A percentile compares a stretch with the other conserved stretches of the same genome.
Conservation (phyloP, 1,140 invertebrate genomes). For the Papilio polyxenes region DNA sequence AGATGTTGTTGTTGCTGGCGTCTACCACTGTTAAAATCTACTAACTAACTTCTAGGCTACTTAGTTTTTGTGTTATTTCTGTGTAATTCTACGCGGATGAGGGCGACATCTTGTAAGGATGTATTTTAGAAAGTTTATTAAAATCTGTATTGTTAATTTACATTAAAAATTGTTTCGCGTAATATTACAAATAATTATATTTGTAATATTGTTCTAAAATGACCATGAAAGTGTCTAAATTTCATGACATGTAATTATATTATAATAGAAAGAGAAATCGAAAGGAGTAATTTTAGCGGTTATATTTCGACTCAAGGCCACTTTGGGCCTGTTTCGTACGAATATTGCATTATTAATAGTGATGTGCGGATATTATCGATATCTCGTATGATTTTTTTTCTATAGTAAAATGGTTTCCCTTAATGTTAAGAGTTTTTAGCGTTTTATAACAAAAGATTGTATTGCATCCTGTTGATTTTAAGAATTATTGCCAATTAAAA, state of each 20-base stretch:
- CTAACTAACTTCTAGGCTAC: too few relatives aligned
- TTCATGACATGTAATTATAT: conserved; percentile 11
- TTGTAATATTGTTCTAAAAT: conserved; percentile 5
- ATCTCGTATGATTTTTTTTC: background rate
- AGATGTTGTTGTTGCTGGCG: too few relatives aligned
- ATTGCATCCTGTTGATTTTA: too few relatives aligned
- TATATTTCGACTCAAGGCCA: conserved; percentile 17
- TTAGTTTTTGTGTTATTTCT: too few relatives aligned
- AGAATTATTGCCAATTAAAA: too few relatives aligned
- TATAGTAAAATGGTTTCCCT: too few relatives aligned
- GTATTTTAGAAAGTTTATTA: background rate
- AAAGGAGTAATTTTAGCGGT: conserved; percentile 29
- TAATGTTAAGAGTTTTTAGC: too few relatives aligned
- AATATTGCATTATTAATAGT: conserved; percentile 32
- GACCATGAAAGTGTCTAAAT: background rate
- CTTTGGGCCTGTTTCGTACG: conserved; percentile 27
- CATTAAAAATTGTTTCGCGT: background rate
- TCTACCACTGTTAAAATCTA: too few relatives aligned
- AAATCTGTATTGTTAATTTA: background rate
- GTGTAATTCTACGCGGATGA: too few relatives aligned
- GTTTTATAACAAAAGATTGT: too few relatives aligned
- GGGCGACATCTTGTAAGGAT: background rate
- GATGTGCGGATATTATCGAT: conserved; percentile 19
- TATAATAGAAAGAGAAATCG: conserved; percentile 31
- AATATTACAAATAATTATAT: too few relatives aligned